These are phyloP conservation scores for Philaenus spumarius DNA, from an alignment of 1,140 invertebrate species.

Conservation along the genomic window DNA sequence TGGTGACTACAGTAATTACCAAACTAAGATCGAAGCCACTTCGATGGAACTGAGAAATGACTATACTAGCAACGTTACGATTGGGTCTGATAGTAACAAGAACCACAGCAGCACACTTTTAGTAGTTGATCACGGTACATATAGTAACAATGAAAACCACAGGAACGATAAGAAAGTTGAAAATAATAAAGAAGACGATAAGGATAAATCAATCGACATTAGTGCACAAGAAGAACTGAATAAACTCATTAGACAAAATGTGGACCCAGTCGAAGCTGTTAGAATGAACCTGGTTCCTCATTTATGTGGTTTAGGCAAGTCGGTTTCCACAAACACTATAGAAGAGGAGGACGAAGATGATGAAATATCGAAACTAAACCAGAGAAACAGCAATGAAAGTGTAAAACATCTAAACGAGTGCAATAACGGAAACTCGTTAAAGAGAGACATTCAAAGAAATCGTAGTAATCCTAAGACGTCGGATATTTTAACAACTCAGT, in stretches of 20 bases:
- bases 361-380: not conserved
- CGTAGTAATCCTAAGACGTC: not conserved
- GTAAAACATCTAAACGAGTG: not conserved
- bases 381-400: not conserved
- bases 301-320: constrained; percentile 49
- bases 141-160: not conserved
- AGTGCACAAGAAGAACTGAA: constrained; percentile 24
- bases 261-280: constrained; percentile 62
- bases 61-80: constrained; percentile 37
- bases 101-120: constrained; percentile 34
- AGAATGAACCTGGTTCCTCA: constrained; percentile 61
- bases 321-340: not conserved
- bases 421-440: not conserved
- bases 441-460: not conserved
- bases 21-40: constrained; percentile 1
- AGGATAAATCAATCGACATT: constrained; percentile 9
- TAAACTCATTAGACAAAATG: constrained; percentile 19
- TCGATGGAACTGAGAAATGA: not conserved
- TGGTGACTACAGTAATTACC: constrained; percentile 10
- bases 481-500: not conserved
- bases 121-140: constrained; percentile 8
- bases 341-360: not conserved
- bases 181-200: constrained; percentile 2
- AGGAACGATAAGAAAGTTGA: not conserved
- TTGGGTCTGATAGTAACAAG: constrained; percentile 35